Percentiles rank a stretch among this genome's conserved stretches.
phyloP scores from a whole-genome alignment of 37 sponge, comb jelly and placozoan species.

The Haliclona indistincta region DNA sequence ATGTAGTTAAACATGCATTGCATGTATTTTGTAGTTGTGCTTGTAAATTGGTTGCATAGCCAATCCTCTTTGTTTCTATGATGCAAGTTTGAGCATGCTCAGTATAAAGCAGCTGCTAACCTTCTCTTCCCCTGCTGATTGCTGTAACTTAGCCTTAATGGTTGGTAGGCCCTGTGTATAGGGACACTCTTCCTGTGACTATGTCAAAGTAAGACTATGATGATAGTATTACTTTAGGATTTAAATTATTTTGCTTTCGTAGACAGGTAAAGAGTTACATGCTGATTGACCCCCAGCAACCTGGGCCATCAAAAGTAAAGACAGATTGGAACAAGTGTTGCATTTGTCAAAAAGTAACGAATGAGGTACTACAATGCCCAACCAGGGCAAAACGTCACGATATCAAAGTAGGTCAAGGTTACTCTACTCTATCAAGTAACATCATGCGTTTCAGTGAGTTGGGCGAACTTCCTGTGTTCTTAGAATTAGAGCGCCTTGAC shows the following conservation, averaged over 20 bases:
- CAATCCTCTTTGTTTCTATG: too few relatives aligned
- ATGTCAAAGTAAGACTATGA: background rate
- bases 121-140: too few relatives aligned
- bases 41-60: too few relatives aligned
- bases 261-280: background rate
- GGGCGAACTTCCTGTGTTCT: background rate
- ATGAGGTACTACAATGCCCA: background rate
- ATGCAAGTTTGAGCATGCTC: too few relatives aligned
- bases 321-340: too few relatives aligned
- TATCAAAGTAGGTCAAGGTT: background rate
- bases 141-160: too few relatives aligned
- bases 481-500: background rate
- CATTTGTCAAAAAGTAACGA: too few relatives aligned
- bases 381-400: background rate
- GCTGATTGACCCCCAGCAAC: background rate
- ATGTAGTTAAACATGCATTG: too few relatives aligned
- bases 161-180: background rate
- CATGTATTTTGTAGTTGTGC: too few relatives aligned
- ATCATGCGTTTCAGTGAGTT: background rate
- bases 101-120: too few relatives aligned
- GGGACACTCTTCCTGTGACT: too few relatives aligned
- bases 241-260: background rate
- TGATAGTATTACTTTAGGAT: background rate
- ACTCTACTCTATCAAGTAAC: background rate
- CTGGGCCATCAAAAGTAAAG: background rate